Evolutionary conservation across 1,140 invertebrate species (phyloP), one percentile per base, ranked within the genome.

Genomic region (Drosophila nebulosa): DNA sequence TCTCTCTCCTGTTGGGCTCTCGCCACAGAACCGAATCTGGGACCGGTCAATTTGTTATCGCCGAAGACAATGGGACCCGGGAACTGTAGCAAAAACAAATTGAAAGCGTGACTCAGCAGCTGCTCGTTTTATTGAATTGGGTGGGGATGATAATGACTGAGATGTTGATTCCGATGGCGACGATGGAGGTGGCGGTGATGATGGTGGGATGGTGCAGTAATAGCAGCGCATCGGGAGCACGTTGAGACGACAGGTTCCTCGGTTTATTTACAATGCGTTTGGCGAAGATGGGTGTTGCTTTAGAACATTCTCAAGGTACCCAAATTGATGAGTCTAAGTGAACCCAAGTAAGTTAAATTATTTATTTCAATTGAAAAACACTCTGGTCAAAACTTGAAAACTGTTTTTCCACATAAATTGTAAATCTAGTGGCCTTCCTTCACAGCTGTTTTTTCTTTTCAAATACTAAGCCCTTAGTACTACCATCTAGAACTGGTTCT

Each of bases 361-460:
- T 27, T 64, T 27, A 32, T 14, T 56, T 24, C 32, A 59, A 36
- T 72, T 50, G 53, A 50, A 69, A 72, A 69, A 68, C 73, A 72
- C 63, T 72, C 46, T 16, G 39, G 53, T 72, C 63, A 21, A 39
- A 68, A 63, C 53, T 60, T 61, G 42, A 68, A 42, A 75, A 68
- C 55, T 72, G 72, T 75, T 75, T 55, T 30, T 30, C 62, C 56
- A 63, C 61, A 67, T 46, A 63, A 70, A 56, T 67, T 70, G 68
- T 61, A 59, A 71, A 74, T 74, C 72, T 74, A 71, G 53, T 74
- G 72, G 68, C 72, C 69, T 72, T 68, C 50, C 22, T 7, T 32
- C 18, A 68, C 73, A 75, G 73, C 73, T 75, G 73, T 46, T 55
- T 67, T 62, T 62, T 52, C 50, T 53, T 56, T 55, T 46, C 18